Percentiles rank a stretch among this genome's conserved stretches.
These are phyloP conservation scores for Macrosoma leucophasiata DNA, from an alignment of 2,888 invertebrate species.

Conservation along the genomic window DNA sequence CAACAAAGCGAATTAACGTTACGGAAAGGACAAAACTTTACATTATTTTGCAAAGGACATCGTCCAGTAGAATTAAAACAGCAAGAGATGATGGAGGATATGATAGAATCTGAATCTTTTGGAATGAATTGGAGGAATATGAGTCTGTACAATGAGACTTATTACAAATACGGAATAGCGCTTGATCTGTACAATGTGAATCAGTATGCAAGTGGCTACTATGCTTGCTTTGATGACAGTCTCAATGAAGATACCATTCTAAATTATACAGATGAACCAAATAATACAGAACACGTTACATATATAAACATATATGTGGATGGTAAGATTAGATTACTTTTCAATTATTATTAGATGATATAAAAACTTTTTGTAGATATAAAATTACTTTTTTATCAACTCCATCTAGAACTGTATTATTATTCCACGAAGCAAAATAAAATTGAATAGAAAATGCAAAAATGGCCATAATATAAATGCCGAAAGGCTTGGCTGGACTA, in stretches of 20 bases:
- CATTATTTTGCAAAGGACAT: slow-evolving; percentile 50
- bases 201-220: slow-evolving; percentile 69
- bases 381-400: no score
- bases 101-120: slow-evolving; percentile 35
- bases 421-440: no score
- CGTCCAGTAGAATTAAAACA: slow-evolving; percentile 45
- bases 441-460: no score
- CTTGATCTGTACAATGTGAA: slow-evolving; percentile 63
- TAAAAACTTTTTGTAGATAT: no score
- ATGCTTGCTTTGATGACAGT: slow-evolving; percentile 68
- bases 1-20: slow-evolving; percentile 50
- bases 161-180: slow-evolving; percentile 54
- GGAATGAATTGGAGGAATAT: slow-evolving; percentile 28
- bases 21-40: slow-evolving; percentile 56
- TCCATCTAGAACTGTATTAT: no score
- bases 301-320: slow-evolving; percentile 63
- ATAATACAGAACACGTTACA: slow-evolving; percentile 45
- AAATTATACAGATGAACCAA: slow-evolving; percentile 48
- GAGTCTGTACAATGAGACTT: slow-evolving; percentile 30
- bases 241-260: slow-evolving; percentile 43
- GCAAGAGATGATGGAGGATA: slow-evolving; percentile 53
- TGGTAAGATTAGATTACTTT: slow-evolving; percentile 49
- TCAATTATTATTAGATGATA: neutral
- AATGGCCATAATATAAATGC: no score
- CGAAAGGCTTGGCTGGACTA: no score